phyloP scores from a whole-genome alignment of 2,888 invertebrate species.

The Listrodromus nycthemerus region DNA sequence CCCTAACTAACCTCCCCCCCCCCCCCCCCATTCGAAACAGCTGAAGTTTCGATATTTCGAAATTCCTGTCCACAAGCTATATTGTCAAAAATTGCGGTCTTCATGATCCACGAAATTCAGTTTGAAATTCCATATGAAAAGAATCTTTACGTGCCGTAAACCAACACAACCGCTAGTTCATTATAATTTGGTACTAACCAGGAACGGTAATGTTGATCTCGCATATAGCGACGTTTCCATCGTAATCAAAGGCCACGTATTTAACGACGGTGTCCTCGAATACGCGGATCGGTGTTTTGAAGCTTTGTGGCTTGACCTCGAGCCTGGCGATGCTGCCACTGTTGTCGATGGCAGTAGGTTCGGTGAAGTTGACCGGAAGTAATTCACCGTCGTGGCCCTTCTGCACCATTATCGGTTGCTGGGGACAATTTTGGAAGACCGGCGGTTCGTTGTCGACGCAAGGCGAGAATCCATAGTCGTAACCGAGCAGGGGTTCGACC shows the following conservation, averaged over 20 bases:
- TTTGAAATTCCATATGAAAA: too few relatives aligned
- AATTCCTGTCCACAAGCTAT: too few relatives aligned
- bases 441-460: conserved; percentile 99
- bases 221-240: conserved; percentile 98
- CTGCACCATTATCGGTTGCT: conserved; percentile 95
- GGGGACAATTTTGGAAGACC: conserved; percentile 98
- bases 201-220: conserved; percentile 98
- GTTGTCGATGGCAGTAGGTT: conserved; percentile 97
- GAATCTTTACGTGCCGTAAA: too few relatives aligned
- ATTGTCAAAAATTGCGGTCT: too few relatives aligned
- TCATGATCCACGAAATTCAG: too few relatives aligned
- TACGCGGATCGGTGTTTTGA: conserved; percentile 94
- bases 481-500: conserved; percentile 93
- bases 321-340: conserved; percentile 97
- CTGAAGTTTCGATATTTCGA: too few relatives aligned
- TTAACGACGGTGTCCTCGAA: conserved; percentile 97
- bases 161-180: too few relatives aligned
- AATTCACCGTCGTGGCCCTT: conserved; percentile 96
- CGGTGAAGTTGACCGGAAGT: conserved; percentile 95
- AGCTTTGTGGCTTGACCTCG: conserved; percentile 96
- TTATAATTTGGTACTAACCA: conserved; percentile 80
- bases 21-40: too few relatives aligned
- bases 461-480: conserved; percentile 96
- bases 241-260: conserved; percentile 98
- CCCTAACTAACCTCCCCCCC: too few relatives aligned